phyloP scores from a whole-genome alignment of 2,113 vertebrate species.

The Odocoileus virginianus region DNA sequence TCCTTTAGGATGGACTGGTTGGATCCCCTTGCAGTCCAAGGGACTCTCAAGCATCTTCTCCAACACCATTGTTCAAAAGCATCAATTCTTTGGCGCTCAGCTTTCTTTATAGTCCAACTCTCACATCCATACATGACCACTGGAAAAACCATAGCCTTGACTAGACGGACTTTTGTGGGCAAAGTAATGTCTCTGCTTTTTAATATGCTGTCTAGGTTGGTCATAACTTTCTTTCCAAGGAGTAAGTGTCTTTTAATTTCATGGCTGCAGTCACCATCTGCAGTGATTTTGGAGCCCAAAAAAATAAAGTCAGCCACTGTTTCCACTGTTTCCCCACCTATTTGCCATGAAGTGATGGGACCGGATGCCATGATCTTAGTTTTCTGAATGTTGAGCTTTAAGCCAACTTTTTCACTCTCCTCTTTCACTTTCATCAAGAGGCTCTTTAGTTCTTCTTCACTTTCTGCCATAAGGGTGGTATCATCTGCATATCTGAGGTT shows the following conservation, averaged over 20 bases:
- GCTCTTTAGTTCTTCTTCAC: neutral
- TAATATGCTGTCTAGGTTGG: neutral
- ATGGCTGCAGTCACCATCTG: neutral
- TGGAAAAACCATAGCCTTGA: neutral
- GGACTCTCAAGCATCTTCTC: neutral
- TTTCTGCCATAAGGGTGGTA: neutral
- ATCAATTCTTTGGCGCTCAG: rapidly evolving
- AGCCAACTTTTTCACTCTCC: neutral
- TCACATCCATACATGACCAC: neutral
- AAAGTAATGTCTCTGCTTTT: neutral
- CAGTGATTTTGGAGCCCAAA: neutral
- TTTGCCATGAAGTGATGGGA: neutral
- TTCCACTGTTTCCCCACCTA: neutral
- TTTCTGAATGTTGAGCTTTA: neutral
- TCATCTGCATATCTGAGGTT: neutral
- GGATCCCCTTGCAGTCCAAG: neutral
- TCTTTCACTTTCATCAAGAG: neutral
- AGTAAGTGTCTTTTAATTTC: neutral
- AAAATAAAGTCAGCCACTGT: neutral
- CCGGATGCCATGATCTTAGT: neutral
- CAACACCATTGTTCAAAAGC: neutral
- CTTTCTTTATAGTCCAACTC: neutral
- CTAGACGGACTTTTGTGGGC: neutral
- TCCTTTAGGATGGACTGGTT: neutral
- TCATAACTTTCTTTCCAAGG: neutral